Conservation (phyloP, 2,113 vertebrate species). For the Eupsittula cactorum region DNA sequence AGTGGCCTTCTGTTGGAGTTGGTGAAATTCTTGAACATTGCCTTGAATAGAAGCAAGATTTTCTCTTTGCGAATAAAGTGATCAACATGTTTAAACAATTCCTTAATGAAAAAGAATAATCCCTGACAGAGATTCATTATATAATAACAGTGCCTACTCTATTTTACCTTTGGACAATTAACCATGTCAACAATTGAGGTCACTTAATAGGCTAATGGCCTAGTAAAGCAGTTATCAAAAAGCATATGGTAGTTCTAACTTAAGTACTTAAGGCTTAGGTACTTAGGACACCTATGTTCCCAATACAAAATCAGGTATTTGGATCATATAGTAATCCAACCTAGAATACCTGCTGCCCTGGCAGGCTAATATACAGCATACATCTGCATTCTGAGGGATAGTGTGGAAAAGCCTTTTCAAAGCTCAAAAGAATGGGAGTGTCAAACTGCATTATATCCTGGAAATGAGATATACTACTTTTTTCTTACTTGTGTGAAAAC, state of each 20-base stretch:
- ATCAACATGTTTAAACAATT: constrained; percentile 56
- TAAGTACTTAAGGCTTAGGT: not conserved
- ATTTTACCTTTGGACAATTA: constrained; percentile 67
- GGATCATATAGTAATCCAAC: not conserved
- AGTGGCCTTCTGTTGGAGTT: not conserved
- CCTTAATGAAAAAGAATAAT: constrained; percentile 59
- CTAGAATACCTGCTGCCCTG: not conserved
- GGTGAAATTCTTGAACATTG: not conserved
- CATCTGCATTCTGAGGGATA: not conserved
- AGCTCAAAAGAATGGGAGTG: not conserved
- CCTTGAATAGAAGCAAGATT: not conserved
- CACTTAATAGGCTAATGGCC: not conserved
- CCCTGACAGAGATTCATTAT: constrained; percentile 48
- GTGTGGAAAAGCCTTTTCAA: not conserved
- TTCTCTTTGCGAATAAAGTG: constrained; percentile 25
- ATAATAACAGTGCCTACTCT: constrained; percentile 55
- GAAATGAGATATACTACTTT: not conserved
- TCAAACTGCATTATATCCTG: not conserved
- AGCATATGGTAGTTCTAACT: not conserved
- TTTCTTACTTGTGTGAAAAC: not conserved
- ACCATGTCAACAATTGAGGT: constrained; percentile 60
- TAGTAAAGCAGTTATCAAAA: not conserved
- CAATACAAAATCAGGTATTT: not conserved
- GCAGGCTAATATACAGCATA: not conserved
- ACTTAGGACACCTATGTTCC: not conserved